phyloP scores from a whole-genome alignment of 1,140 invertebrate genomes.

The Neodiprion lecontei region DNA sequence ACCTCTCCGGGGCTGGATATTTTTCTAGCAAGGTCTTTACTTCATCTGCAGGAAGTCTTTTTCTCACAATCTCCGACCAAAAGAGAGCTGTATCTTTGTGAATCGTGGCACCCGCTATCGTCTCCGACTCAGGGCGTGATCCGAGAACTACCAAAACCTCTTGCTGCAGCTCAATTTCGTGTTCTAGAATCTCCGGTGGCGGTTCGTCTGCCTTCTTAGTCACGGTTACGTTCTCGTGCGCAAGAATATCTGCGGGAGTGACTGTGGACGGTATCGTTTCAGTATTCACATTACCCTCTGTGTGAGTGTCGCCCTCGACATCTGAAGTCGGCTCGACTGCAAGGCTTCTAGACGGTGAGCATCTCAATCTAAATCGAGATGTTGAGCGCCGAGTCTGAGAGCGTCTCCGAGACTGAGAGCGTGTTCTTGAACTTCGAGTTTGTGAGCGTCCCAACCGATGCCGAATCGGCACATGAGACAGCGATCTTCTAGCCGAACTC shows the following conservation, averaged over 20 bases:
- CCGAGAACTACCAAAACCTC: neutral
- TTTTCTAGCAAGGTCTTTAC: neutral
- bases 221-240: neutral
- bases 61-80: neutral
- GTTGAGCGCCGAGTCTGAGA: too few relatives aligned
- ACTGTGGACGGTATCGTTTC: neutral
- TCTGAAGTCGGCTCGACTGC: constrained; percentile 1
- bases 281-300: constrained; percentile 1
- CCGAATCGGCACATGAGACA: neutral
- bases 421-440: neutral
- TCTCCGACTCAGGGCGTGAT: neutral
- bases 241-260: neutral
- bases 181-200: constrained; percentile 8
- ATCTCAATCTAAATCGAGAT: constrained; percentile 7
- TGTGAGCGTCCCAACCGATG: neutral
- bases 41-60: neutral
- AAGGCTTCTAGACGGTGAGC: constrained; percentile 10
- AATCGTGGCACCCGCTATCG: neutral
- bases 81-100: neutral
- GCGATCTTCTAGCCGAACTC: constrained; percentile 2
- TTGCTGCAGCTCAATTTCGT: neutral
- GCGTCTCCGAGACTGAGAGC: too few relatives aligned
- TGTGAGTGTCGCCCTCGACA: neutral
- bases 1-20: neutral
- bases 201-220: neutral